Conservation (phyloP, 2,888 invertebrate genomes). For the Ariolimax columbianus region DNA sequence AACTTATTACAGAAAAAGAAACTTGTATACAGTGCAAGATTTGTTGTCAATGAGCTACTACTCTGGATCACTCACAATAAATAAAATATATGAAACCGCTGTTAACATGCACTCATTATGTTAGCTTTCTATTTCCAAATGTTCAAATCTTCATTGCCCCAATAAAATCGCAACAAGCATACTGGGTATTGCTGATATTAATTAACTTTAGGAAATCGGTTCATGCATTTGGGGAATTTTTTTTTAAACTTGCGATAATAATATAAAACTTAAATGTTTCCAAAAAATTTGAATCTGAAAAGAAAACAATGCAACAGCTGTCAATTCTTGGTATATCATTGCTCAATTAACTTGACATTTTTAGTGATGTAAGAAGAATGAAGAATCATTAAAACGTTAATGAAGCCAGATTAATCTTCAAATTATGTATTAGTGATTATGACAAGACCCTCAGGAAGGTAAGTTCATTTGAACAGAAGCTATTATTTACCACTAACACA, state of each 20-base stretch:
- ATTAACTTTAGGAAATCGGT: not conserved
- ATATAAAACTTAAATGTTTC: slow-evolving; percentile 36
- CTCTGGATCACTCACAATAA: not conserved
- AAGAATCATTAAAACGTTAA: not conserved
- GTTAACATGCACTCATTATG: not conserved
- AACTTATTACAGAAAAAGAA: no score
- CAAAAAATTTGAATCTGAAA: slow-evolving; percentile 44
- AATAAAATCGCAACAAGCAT: not conserved
- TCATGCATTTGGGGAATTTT: not conserved
- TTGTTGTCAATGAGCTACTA: not conserved
- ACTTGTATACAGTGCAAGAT: not conserved
- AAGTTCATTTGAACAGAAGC: not conserved
- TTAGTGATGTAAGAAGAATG: not conserved
- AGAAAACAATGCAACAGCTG: slow-evolving; percentile 25
- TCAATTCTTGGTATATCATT: not conserved
- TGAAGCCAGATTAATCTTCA: not conserved
- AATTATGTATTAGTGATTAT: not conserved
- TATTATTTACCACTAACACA: not conserved
- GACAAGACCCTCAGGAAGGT: not conserved
- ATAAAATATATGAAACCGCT: not conserved
- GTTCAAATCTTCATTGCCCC: not conserved
- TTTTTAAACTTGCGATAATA: slow-evolving; percentile 6
- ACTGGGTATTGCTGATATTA: not conserved
- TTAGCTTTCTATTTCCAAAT: not conserved
- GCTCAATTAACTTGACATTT: not conserved